Evolutionary conservation across 2,888 invertebrate species (phyloP), one percentile per base, ranked within the genome.

Genomic region (Sinohyriopsis cumingii): DNA sequence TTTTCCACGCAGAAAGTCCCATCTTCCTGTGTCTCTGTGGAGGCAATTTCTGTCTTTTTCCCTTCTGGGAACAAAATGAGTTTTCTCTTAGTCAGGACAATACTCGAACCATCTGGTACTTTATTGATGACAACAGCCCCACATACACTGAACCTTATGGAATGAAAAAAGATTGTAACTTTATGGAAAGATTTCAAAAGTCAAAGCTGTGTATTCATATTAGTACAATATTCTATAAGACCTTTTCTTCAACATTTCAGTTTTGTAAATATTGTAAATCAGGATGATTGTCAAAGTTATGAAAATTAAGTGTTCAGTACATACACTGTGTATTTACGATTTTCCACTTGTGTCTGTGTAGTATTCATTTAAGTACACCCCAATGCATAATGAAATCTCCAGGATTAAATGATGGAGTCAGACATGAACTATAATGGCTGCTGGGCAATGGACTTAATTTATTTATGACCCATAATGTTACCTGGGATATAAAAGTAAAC

Each of bases 1-100:
- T 97, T 91, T 87, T 92, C 94, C 0, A 93, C 91, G 87, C 96
- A 97, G 92, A 95, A 97, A 71, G 92, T 91, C 19, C 95, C 95
- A 82, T 92, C 91, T 57, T 88, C 88, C 18, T 87, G 84, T 9
- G 90, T 88, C 54, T 82, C 79, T 28, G 88, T 82, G 66, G 85
- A 85, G n/a, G 81, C 78, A 18, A 83, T 83, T 15, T 83, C 83
- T 20, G 83, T 82, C 53, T 80, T 81, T 65, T 84, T 82, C 33
- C 82, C 83, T 28, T 85, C 82, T 18, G 84, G 84, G 65, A 80
- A 82, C 62, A 86, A 81, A 24, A 83, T 86, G 61, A 87, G 69
- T 62, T 84, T 79, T 19, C 87, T 78, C 68, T 88, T 81, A 45
- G 76, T 70, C 7, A 78, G 68, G 12, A 79, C 72, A 63, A 82